A percentile compares a stretch with the other conserved stretches of the same genome.
Conservation (phyloP, 2,113 vertebrate species). For the Atractosteus spatula region DNA sequence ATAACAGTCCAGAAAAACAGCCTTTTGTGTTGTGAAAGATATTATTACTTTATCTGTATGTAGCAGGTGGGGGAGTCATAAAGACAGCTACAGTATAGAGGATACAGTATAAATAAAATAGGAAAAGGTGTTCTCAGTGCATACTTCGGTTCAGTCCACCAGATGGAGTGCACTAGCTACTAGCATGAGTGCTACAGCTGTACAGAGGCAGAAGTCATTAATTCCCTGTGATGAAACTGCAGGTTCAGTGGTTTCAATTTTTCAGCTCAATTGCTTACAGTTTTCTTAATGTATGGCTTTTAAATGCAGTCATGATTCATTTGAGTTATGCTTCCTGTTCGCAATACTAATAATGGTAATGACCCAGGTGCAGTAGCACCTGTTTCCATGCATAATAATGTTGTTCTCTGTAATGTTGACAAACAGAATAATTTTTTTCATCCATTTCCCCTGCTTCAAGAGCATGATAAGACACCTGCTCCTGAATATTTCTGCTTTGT, state of each 20-base stretch:
- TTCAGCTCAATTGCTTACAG: no score
- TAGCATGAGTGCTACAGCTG: background rate
- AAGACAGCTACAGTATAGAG: no score
- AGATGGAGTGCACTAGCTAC: background rate
- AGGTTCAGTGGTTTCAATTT: no score
- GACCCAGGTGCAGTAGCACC: constrained; percentile 7
- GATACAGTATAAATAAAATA: background rate
- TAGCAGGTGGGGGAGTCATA: no score
- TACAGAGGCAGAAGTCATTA: background rate
- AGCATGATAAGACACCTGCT: no score
- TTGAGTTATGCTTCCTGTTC: background rate
- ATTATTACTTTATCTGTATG: no score
- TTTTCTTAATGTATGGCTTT: no score
- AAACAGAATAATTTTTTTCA: background rate
- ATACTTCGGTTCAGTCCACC: constrained; percentile 2
- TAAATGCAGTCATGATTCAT: background rate
- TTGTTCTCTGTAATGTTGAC: background rate
- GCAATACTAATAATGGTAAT: background rate
- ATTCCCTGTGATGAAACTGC: background rate
- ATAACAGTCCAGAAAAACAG: no score
- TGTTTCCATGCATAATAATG: background rate
- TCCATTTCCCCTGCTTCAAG: background rate
- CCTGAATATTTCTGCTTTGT: no score
- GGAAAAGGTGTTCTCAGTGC: background rate
- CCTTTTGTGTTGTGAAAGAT: no score